Percentiles rank a stretch among this genome's conserved stretches.
These are phyloP conservation scores for Tinea pellionella DNA, from an alignment of 2,888 invertebrate species.

Conservation along the genomic window DNA sequence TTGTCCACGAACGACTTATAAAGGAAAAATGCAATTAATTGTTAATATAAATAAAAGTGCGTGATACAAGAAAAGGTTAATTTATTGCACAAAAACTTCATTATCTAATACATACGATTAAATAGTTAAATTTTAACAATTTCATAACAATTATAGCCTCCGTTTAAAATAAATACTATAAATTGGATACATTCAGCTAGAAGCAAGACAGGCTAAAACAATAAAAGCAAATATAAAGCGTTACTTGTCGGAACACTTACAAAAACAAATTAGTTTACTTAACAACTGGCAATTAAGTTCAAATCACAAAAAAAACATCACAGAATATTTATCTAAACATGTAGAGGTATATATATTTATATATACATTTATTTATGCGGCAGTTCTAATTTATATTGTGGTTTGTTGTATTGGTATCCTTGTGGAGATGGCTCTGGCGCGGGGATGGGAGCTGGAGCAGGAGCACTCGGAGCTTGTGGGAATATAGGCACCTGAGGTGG, in stretches of 20 bases:
- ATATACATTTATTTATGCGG: constrained; percentile 35
- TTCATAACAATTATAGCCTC: background rate
- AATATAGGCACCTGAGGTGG: constrained; percentile 47
- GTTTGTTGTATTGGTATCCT: constrained; percentile 50
- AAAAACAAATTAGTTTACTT: background rate
- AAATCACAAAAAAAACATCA: constrained; percentile 1
- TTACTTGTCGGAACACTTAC: background rate
- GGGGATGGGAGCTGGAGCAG: constrained; percentile 26
- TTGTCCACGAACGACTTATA: too few species aligned
- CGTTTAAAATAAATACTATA: background rate
- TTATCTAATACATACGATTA: background rate
- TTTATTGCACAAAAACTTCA: background rate
- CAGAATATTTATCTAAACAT: background rate
- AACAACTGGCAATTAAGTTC: background rate
- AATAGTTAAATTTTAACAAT: background rate
- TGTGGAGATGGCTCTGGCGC: constrained; percentile 25
- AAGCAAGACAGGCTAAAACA: background rate
- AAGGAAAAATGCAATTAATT: too few species aligned
- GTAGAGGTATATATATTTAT: background rate
- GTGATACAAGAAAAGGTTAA: background rate
- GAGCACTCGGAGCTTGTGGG: constrained; percentile 21
- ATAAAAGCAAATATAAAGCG: background rate
- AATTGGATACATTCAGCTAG: too few species aligned
- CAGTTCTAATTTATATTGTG: constrained; percentile 49
- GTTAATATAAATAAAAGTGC: background rate